Evolutionary conservation across 2,888 invertebrate genomes (phyloP).

Genomic region (Volucella bombylans): DNA sequence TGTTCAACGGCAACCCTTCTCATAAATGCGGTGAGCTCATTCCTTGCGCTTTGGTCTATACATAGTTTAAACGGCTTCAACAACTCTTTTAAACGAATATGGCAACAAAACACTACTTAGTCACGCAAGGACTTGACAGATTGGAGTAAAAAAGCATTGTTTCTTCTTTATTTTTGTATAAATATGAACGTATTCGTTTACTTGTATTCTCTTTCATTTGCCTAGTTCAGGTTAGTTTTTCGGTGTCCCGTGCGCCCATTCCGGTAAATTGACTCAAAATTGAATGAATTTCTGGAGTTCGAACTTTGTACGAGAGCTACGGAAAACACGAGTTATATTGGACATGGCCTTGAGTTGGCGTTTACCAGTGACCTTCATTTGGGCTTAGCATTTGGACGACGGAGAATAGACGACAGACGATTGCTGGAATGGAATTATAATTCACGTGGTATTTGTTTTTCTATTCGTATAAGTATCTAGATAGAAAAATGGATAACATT

Average conservation of each 20-base stretch:
- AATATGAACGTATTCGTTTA: constrained; percentile 13
- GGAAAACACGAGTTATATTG: constrained; percentile 26
- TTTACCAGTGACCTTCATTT: constrained; percentile 59
- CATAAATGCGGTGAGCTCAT: neutral
- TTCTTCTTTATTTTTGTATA: neutral
- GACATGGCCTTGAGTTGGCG: constrained; percentile 59
- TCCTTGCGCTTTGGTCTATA: constrained; percentile 49
- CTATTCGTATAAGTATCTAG: constrained; percentile 10
- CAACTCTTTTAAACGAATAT: constrained; percentile 26
- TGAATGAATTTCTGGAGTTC: constrained; percentile 61
- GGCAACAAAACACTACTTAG: constrained; percentile 51
- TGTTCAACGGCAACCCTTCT: constrained; percentile 11
- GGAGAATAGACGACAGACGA: neutral
- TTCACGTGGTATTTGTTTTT: constrained; percentile 16
- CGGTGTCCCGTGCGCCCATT: constrained; percentile 5
- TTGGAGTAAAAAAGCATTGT: constrained; percentile 12
- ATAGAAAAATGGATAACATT: constrained; percentile 44
- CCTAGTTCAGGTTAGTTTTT: neutral
- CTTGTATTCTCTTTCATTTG: neutral
- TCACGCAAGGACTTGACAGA: constrained; percentile 56
- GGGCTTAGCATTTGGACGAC: constrained; percentile 15
- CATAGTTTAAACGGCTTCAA: constrained; percentile 51
- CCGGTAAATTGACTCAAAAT: constrained; percentile 53
- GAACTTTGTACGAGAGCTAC: constrained; percentile 3
- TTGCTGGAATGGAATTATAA: constrained; percentile 18